phyloP scores from a whole-genome alignment of 2,888 invertebrate species.

The Desoria tigrina region DNA sequence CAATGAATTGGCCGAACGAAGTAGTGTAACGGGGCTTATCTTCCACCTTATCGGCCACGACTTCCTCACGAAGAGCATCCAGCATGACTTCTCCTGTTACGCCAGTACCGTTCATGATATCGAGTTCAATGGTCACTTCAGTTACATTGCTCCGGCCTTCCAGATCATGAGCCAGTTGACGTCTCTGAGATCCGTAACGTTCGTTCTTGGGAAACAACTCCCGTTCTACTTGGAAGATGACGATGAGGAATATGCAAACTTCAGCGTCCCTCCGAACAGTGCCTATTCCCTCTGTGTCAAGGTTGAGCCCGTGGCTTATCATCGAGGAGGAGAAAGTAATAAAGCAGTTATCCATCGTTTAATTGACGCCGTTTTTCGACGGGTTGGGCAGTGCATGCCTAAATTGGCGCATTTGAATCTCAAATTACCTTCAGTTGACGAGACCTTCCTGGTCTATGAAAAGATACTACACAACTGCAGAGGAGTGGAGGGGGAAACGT shows the following conservation, averaged over 20 bases:
- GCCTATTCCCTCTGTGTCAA: not conserved
- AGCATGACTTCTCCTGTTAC: conserved; percentile 14
- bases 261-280: not conserved
- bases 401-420: not conserved
- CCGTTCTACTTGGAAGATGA: conserved; percentile 1
- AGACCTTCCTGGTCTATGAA: not conserved
- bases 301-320: not conserved
- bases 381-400: not conserved
- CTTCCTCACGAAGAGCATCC: not conserved
- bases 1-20: conserved; percentile 6
- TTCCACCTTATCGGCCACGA: conserved; percentile 20
- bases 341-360: not conserved
- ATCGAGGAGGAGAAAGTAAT: not conserved
- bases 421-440: not conserved
- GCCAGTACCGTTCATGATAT: conserved; percentile 5
- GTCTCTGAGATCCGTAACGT: conserved; percentile 5
- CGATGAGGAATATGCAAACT: not conserved
- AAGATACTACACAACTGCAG: not conserved
- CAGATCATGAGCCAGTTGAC: conserved; percentile 14
- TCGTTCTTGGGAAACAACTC: not conserved
- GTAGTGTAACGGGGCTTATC: conserved; percentile 6
- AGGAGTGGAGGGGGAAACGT: not conserved
- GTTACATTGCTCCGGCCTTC: conserved; percentile 13
- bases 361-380: not conserved
- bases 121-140: conserved; percentile 19